Conservation (phyloP, 2,113 vertebrate genomes). For the Tylochromis polylepis region DNA sequence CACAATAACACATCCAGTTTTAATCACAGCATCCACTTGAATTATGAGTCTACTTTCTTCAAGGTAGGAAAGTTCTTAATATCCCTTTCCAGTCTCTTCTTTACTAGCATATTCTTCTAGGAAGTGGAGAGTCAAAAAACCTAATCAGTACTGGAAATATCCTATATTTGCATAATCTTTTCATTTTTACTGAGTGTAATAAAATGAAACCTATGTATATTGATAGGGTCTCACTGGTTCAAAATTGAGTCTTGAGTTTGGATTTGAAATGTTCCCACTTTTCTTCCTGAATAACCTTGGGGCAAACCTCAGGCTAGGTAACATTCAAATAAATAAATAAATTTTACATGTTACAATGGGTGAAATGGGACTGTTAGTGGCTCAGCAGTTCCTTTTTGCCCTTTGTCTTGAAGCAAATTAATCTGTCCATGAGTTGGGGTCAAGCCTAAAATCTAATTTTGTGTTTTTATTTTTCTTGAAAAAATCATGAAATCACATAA, state of each 20-base stretch:
- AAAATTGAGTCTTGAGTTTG: background rate
- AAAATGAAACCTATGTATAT: background rate
- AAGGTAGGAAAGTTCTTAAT: background rate
- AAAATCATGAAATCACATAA: background rate
- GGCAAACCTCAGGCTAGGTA: background rate
- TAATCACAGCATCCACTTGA: background rate
- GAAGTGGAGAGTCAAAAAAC: background rate
- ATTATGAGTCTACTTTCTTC: background rate
- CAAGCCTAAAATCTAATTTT: background rate
- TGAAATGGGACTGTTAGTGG: background rate
- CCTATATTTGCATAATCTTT: background rate
- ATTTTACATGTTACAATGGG: background rate
- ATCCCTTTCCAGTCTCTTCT: background rate
- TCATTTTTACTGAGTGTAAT: background rate
- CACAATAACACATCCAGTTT: background rate
- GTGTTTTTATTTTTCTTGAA: background rate
- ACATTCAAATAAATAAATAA: background rate
- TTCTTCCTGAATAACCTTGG: background rate
- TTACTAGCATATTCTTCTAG: background rate
- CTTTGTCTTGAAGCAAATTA: background rate
- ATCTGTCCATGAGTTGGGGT: background rate
- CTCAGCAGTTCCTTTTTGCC: background rate
- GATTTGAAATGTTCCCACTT: background rate
- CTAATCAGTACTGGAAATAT: background rate
- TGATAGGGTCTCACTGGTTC: background rate